Percentiles rank a stretch among this genome's conserved stretches.
Evolutionary conservation across 2,888 invertebrate genomes (phyloP).

Genomic region (Parochlus steinenii): DNA sequence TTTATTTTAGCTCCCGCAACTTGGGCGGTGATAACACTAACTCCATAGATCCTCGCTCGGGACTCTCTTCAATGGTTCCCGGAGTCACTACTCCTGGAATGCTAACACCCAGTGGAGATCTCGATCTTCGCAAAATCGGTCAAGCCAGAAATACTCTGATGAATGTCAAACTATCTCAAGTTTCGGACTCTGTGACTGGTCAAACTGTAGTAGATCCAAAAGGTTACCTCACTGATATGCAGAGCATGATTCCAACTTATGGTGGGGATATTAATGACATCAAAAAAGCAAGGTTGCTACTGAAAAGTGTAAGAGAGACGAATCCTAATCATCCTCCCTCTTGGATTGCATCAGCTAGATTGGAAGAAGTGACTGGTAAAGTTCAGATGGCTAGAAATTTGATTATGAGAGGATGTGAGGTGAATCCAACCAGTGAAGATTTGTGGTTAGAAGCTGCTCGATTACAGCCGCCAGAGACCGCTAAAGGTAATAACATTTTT

Average conservation of each 20-base stretch:
- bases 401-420: constrained; percentile 97
- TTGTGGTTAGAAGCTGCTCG: constrained; percentile 96
- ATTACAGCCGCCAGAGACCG: constrained; percentile 82
- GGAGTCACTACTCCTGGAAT: constrained; percentile 76
- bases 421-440: constrained; percentile 93
- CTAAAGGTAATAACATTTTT: no score
- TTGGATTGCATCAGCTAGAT: constrained; percentile 96
- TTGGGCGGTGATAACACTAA: constrained; percentile 64
- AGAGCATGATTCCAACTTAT: constrained; percentile 97
- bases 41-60: constrained; percentile 69
- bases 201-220: constrained; percentile 99
- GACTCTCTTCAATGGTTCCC: constrained; percentile 73
- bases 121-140: constrained; percentile 96
- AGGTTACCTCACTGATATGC: constrained; percentile 97
- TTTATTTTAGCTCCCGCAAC: no score
- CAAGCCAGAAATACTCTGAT: constrained; percentile 97
- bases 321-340: constrained; percentile 99
- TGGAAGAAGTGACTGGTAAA: constrained; percentile 94
- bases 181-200: constrained; percentile 95
- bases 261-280: constrained; percentile 97
- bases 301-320: constrained; percentile 93
- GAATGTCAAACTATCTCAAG: constrained; percentile 96
- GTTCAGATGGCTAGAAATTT: constrained; percentile 90
- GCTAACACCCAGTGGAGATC: constrained; percentile 75
- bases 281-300: constrained; percentile 83